Percentiles rank a stretch among this genome's conserved stretches.
Conservation (phyloP, 2,113 vertebrate genomes). For the Clarias batrachus region DNA sequence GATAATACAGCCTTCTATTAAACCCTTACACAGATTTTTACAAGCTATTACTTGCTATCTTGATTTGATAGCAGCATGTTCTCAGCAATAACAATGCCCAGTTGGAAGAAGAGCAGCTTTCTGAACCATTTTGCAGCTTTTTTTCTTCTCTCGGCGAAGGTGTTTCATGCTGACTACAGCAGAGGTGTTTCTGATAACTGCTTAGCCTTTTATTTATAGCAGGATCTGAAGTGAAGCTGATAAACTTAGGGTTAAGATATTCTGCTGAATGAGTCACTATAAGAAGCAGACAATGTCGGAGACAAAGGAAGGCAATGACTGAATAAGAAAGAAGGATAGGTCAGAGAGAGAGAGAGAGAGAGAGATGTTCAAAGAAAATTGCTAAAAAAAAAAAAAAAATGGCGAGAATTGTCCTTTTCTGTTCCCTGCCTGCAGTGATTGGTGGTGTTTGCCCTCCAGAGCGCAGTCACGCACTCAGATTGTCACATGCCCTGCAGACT, state of each 20-base stretch:
- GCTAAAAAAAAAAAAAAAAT: slow-evolving; percentile 63
- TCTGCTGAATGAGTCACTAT: slow-evolving; percentile 29
- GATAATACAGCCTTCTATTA: not conserved
- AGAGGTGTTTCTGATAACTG: slow-evolving; percentile 30
- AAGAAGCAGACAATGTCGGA: slow-evolving; percentile 1
- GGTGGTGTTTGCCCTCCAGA: slow-evolving; percentile 38
- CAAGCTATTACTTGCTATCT: not conserved
- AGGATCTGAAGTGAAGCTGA: slow-evolving; percentile 29
- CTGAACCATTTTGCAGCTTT: slow-evolving; percentile 3
- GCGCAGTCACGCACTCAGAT: slow-evolving; percentile 36
- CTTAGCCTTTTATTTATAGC: slow-evolving; percentile 36
- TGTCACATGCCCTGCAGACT: slow-evolving; percentile 48
- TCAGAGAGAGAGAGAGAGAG: not conserved
- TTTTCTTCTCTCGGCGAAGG: not conserved
- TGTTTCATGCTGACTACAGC: slow-evolving; percentile 19
- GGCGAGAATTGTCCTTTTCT: slow-evolving; percentile 55
- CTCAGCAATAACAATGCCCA: not conserved
- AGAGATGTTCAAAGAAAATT: slow-evolving; percentile 55
- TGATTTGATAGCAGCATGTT: not conserved
- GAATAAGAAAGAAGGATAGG: slow-evolving; percentile 28
- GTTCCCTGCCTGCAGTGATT: slow-evolving; percentile 45
- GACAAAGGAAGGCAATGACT: slow-evolving; percentile 11
- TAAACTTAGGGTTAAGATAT: slow-evolving; percentile 13
- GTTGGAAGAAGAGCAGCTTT: not conserved
- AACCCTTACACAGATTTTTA: not conserved